phyloP scores from a whole-genome alignment of 2,888 invertebrate genomes.

The Apoderus coryli region DNA sequence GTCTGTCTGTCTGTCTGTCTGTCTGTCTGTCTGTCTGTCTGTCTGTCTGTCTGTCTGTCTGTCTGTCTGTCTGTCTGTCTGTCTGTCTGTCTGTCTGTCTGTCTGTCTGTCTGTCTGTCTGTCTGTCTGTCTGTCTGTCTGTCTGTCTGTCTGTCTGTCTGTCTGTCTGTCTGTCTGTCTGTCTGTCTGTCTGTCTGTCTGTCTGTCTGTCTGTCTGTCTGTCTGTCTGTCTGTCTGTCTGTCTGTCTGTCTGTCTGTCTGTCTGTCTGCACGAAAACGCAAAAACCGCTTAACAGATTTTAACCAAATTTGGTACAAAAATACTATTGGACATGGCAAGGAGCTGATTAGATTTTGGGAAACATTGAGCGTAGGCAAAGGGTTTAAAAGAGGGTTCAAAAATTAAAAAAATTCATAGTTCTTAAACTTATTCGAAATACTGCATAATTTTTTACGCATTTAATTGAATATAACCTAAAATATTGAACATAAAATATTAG shows the following conservation, averaged over 20 bases:
- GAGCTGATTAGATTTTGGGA: no score
- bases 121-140: conserved; percentile 18
- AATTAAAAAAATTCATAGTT: no score
- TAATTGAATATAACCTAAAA: no score
- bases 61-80: conserved; percentile 17
- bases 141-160: conserved; percentile 18
- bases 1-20: conserved; percentile 23
- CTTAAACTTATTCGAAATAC: no score
- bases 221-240: conserved; percentile 9
- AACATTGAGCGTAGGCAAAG: no score
- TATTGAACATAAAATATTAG: no score
- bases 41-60: conserved; percentile 17
- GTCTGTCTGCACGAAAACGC: no score
- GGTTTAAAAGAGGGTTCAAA: no score
- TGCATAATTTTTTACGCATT: no score
- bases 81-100: conserved; percentile 18
- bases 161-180: conserved; percentile 15
- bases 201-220: conserved; percentile 9
- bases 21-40: conserved; percentile 25
- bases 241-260: conserved; percentile 10
- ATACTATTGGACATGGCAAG: no score
- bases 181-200: conserved; percentile 11
- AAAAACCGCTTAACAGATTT: no score
- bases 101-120: conserved; percentile 18
- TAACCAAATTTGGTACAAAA: no score